These are phyloP conservation scores for Bubo blakistoni DNA, from an alignment of 2,113 vertebrate genomes.

Conservation along the genomic window DNA sequence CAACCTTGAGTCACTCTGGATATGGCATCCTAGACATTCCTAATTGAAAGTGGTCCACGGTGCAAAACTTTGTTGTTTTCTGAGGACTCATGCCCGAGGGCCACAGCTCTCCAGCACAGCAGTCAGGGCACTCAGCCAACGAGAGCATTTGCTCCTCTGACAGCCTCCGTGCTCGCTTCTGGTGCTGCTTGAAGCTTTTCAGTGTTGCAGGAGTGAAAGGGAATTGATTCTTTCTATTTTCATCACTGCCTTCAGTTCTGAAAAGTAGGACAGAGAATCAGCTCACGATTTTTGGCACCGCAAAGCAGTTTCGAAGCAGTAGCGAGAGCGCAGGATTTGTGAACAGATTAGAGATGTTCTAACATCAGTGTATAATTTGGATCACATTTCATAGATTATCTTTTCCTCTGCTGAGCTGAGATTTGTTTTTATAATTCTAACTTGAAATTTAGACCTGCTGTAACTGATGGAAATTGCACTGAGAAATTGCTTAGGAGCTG, in stretches of 20 bases:
- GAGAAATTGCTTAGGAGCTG: background rate
- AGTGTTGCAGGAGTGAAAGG: background rate
- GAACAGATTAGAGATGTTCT: slow-evolving; percentile 32
- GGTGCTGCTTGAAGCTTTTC: background rate
- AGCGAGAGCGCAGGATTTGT: background rate
- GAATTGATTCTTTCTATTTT: slow-evolving; percentile 61
- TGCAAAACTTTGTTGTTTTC: background rate
- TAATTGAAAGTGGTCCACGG: background rate
- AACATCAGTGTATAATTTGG: background rate
- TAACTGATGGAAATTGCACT: background rate
- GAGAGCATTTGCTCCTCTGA: background rate
- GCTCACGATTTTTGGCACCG: slow-evolving; percentile 45
- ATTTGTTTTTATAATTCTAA: background rate
- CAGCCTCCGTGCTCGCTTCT: background rate
- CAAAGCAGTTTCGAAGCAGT: background rate
- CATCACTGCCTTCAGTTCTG: background rate
- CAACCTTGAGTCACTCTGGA: background rate
- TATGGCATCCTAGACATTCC: background rate
- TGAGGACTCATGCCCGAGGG: accelerated
- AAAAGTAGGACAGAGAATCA: slow-evolving; percentile 52
- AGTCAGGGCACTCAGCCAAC: background rate
- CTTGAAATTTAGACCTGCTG: background rate
- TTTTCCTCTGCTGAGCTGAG: background rate
- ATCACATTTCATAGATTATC: background rate
- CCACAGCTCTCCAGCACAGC: background rate